Base-by-base conservation (phyloP, 1,140 invertebrate species). In the Macrobrachium nipponense region DNA sequence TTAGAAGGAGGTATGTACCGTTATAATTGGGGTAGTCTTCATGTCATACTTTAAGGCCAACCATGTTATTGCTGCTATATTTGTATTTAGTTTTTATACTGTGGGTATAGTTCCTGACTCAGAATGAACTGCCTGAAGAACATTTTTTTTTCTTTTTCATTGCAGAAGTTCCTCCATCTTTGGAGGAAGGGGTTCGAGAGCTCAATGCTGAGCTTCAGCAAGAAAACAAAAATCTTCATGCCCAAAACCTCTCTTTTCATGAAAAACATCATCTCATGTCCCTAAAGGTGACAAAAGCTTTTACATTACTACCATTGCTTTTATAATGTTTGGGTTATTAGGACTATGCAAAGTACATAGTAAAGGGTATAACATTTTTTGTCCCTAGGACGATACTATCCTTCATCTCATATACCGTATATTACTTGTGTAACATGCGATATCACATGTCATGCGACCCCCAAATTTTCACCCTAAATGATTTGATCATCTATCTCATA, bases 261-360 rank as follows among this genome's bases (percentile, higher is more conserved):
- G 97, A 98, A 92, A 96, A 96, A 89, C 96, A 98, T 91, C 97
- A 98, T 90, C 95, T 95, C 23, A 97, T 97, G 91, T 97, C 96
- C 59, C 92, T 98, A 5, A 96, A 97, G 92, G 94, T 95, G 77
- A 68, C 58, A 12, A 12, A 23, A 23, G 5, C 8, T 4, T 23
- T 70, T 36, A 27, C 8, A 23, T 36, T 51, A 51, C 51, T 12
- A 20, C 64, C 51, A 10, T 6, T 51, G 0, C 51, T 51, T 51
- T 5, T 0, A 12, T 51, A 36, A 27, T 70, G 10, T 5, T n/a
- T 23, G 14, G 5, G 15, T 20, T 70, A 14, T 27, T 23, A 14
- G 64, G 23, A 66, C 7, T 2, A 17, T 66, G 18, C 18, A 66
- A 66, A 66, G 15, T 51, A 51, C 51, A 0, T 7, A 51, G 7